Evolutionary conservation across 2,888 invertebrate genomes (phyloP), one percentile per base, ranked within the genome.

Genomic region (Junonia oenone): DNA sequence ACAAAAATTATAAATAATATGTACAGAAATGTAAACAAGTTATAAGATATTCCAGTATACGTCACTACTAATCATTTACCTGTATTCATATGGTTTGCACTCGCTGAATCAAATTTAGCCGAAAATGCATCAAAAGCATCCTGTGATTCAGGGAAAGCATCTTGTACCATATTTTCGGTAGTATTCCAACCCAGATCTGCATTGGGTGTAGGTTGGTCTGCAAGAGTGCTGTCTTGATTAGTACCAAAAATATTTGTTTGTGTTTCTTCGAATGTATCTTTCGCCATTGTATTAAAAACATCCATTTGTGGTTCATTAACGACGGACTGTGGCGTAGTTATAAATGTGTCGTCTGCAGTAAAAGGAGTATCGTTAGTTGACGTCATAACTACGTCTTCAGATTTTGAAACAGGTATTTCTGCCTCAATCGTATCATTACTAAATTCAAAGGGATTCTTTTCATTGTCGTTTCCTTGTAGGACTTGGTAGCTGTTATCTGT

Each of bases 91-190:
- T 79, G 81, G 59, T 81, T 84, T 14, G 76, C 76, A 43, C 89
- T 85, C 4, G 93, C 94, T 33, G 93, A 94, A 65, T 97, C 97
- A 70, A 98, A 98, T 77, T 97, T 97, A 1, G 96, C 95, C 2
- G 97, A 94, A 69, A 98, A 98, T 0, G 96, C 97, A 77, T 97
- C 97, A 66, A 97, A 97, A 0, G 91, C 91, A 37, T 91, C 89
- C 56, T 85, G 80, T 1, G 84, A 76, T 51, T 79, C 76, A 1
- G 83, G 75, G 51, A 82, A 81, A 6, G 74, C 66, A 38, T 86
- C 81, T 17, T 81, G 81, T 57, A 70, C 67, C 68, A 81, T 75
- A 15, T 75, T 68, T 33, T 85, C 83, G 0, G 75, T 54, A 0
- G 72, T 52, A 8, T 77, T 81, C 75, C 82, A 78, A 11, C 72